Evolutionary conservation across 2,888 invertebrate species (phyloP), one percentile per base, ranked within the genome.

Genomic region (Eupeodes luniger): DNA sequence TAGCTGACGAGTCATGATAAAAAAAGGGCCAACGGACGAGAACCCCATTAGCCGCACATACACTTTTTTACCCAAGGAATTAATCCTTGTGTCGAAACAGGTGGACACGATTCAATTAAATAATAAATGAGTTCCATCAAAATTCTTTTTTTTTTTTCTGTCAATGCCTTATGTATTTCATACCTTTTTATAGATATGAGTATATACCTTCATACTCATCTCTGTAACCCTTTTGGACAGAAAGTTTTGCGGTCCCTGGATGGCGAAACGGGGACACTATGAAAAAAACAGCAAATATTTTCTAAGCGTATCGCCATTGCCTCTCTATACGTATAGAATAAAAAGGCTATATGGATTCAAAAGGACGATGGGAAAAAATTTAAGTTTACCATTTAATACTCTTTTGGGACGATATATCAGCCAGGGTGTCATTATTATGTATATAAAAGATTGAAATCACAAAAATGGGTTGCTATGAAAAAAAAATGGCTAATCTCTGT

Each of bases 91-190:
- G 72, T 61, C 62, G 72, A 72, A 67, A 55, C 81, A 85, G 81
- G 81, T 85, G 81, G 66, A 81, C 59, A 40, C 55, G 36, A 74
- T 85, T 78, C 85, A 85, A 81, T 85, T 85, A 85, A 85, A 85
- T 85, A 78, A 81, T 85, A 81, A 85, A 85, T 85, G 85, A 81
- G 85, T 78, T 85, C 72, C 74, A 84, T 79, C 74, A 57, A 70
- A 67, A 67, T n/a, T 36, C n/a, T n/a, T 47, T 49, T 27, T 40
- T 81, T 81, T 59, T 40, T 5, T 7, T 40, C 6, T 40, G 27
- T 27, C 2, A 27, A 27, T 27, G 55, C 36, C 59, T 27, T 19
- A 7, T 6, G 47, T n/a, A 44, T 44, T 66, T 16, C 27, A 27
- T 27, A 27, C 27, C 27, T 27, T 1, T 10, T 47, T 53, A 69